phyloP scores from a whole-genome alignment of 2,113 vertebrate genomes.

The Coracopsis vasa region DNA sequence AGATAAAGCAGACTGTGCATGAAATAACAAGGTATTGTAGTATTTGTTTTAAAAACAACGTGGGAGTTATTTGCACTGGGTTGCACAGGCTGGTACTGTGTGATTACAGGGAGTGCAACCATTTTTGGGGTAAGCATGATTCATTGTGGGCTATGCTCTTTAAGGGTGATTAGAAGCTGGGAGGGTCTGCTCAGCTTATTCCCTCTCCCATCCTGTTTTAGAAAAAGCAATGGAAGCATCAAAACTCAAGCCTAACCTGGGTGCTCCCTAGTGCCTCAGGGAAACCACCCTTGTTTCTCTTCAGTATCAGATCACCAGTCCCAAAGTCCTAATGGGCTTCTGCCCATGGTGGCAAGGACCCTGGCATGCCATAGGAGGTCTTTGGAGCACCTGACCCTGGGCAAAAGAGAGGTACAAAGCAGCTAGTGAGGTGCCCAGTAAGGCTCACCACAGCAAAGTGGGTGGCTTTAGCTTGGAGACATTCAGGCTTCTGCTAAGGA shows the following conservation, averaged over 20 bases:
- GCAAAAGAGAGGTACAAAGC: background rate
- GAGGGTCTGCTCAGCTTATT: background rate
- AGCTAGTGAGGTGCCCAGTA: background rate
- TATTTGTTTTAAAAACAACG: conserved; percentile 64
- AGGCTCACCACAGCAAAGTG: background rate
- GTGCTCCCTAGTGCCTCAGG: background rate
- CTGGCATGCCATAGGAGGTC: background rate
- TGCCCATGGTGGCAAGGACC: background rate
- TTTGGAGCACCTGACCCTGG: background rate
- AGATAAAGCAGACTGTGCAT: conserved; percentile 66
- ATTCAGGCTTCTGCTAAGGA: background rate
- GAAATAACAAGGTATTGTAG: conserved; percentile 37
- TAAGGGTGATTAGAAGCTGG: background rate
- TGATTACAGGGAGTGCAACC: conserved; percentile 21
- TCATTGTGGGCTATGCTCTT: background rate
- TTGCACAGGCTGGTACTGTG: background rate
- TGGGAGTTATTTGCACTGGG: conserved; percentile 37
- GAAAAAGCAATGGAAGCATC: background rate
- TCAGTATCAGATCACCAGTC: background rate
- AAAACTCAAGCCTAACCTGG: background rate
- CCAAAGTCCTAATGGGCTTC: background rate
- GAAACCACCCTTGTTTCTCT: background rate
- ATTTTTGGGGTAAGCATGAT: background rate
- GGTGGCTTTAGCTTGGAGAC: background rate
- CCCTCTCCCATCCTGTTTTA: background rate